Conservation (phyloP, 2,113 vertebrate species). For the Illadopsis cleaveri region DNA sequence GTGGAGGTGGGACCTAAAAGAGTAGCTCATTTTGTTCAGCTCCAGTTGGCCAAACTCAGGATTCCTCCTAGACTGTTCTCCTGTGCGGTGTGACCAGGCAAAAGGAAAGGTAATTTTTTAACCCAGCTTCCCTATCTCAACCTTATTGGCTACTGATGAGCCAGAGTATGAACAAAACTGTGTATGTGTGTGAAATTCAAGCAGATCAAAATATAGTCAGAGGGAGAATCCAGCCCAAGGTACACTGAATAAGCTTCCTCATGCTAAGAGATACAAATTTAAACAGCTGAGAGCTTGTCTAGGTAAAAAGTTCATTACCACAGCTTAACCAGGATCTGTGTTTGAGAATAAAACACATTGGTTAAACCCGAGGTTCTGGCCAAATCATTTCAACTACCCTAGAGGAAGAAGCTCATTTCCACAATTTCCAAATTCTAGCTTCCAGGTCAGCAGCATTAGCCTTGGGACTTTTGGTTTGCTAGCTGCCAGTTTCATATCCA, state of each 20-base stretch:
- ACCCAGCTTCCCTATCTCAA: not conserved
- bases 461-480: not conserved
- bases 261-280: not conserved
- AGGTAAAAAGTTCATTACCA: not conserved
- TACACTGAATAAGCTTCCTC: not conserved
- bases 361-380: not conserved
- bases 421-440: not conserved
- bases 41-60: not conserved
- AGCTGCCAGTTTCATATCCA: not conserved
- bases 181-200: not conserved
- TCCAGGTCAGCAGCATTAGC: not conserved
- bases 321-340: not conserved
- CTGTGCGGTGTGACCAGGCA: rapidly evolving
- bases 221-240: not conserved
- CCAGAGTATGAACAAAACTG: not conserved
- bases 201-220: not conserved
- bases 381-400: not conserved
- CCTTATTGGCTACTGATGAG: not conserved
- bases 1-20: not conserved
- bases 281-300: not conserved
- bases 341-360: not conserved
- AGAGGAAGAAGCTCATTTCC: not conserved
- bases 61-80: not conserved
- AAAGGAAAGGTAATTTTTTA: not conserved
- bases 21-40: not conserved